Percentiles rank a stretch among this genome's conserved stretches.
These are phyloP conservation scores for Anguilla rostrata DNA, from an alignment of 2,113 vertebrate genomes.

Conservation along the genomic window DNA sequence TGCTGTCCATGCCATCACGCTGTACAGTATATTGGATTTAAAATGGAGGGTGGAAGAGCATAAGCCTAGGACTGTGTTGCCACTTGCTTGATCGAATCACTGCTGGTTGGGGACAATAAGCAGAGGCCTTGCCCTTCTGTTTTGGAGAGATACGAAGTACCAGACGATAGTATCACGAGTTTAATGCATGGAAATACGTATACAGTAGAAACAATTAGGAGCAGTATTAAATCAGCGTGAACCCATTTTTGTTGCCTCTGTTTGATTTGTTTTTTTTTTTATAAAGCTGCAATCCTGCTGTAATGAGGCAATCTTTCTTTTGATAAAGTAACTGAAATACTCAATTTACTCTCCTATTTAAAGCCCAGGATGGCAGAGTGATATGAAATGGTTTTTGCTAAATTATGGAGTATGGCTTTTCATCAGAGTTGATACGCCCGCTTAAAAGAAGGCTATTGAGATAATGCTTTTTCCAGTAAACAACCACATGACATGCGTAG, in stretches of 20 bases:
- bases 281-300: slow-evolving; percentile 7
- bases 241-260: slow-evolving; percentile 1
- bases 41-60: not conserved
- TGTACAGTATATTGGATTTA: slow-evolving; percentile 7
- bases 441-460: not conserved
- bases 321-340: slow-evolving; percentile 24
- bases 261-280: not conserved
- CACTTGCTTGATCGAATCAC: not conserved
- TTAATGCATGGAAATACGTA: slow-evolving; percentile 8
- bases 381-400: slow-evolving; percentile 22
- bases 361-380: slow-evolving; percentile 10
- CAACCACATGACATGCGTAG: no score
- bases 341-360: slow-evolving; percentile 27
- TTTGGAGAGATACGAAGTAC: slow-evolving; percentile 16
- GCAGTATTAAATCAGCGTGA: not conserved
- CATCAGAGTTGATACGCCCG: slow-evolving; percentile 11
- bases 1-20: slow-evolving; percentile 5
- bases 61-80: not conserved
- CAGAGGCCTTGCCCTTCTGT: not conserved
- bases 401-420: slow-evolving; percentile 28
- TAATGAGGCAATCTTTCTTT: slow-evolving; percentile 29
- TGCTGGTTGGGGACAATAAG: not conserved
- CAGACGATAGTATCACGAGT: not conserved
- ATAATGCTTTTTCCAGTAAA: not conserved
- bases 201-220: slow-evolving; percentile 6